Conservation (phyloP, 2,113 vertebrate genomes). For the Melanotaenia duboulayi region DNA sequence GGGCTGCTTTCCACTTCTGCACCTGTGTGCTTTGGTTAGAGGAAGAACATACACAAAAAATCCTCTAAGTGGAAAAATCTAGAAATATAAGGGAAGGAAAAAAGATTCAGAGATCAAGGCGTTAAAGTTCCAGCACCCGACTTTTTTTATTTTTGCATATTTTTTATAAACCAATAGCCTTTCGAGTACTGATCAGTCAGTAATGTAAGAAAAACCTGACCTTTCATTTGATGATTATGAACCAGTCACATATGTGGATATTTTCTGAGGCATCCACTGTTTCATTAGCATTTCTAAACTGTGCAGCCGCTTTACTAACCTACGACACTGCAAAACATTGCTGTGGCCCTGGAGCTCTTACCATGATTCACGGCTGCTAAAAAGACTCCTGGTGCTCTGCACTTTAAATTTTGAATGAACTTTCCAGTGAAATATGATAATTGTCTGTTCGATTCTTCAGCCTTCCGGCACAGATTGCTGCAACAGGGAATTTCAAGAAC, state of each 20-base stretch:
- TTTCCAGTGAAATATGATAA: not conserved
- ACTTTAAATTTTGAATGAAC: conserved; percentile 1
- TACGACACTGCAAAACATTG: accelerated
- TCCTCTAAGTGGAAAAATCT: too few relatives aligned
- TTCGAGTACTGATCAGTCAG: not conserved
- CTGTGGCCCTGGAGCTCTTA: not conserved
- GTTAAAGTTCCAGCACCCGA: too few relatives aligned
- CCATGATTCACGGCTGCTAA: not conserved
- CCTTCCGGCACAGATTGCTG: not conserved
- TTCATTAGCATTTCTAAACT: not conserved
- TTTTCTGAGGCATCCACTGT: not conserved
- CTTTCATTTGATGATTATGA: not conserved
- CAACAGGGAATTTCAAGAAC: not conserved
- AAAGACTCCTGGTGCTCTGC: not conserved
- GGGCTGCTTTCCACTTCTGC: too few relatives aligned
- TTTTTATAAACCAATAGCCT: too few relatives aligned
- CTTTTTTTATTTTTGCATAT: too few relatives aligned
- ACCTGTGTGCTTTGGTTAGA: too few relatives aligned
- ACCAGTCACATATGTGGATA: not conserved
- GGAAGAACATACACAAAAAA: too few relatives aligned
- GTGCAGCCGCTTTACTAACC: not conserved
- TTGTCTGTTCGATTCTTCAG: not conserved
- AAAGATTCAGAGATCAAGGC: too few relatives aligned
- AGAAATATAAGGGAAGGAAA: too few relatives aligned
- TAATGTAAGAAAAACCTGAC: not conserved